Conservation (phyloP, 2,888 invertebrate species). For the Brachyopa scutellaris region DNA sequence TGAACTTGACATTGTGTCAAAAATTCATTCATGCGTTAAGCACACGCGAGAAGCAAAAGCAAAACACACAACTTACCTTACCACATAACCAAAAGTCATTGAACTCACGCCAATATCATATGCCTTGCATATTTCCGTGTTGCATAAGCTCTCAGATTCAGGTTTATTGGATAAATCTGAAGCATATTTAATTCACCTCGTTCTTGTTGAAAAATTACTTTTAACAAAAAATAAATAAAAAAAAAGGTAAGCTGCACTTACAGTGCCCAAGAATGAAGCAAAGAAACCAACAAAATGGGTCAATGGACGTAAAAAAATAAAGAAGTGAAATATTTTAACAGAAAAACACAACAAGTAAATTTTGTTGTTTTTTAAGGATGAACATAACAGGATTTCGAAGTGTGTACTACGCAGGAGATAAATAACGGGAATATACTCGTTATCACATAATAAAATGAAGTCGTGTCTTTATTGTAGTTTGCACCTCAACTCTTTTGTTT, state of each 20-base stretch:
- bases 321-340: constrained; percentile 16
- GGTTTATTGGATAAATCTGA: constrained; percentile 65
- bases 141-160: constrained; percentile 65
- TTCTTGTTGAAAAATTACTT: constrained; percentile 54
- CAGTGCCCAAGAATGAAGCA: constrained; percentile 35
- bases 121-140: constrained; percentile 65
- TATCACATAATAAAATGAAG: neutral
- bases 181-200: constrained; percentile 56
- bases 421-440: constrained; percentile 13
- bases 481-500: constrained; percentile 62
- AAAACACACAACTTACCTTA: constrained; percentile 15
- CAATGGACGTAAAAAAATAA: constrained; percentile 66
- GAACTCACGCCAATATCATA: constrained; percentile 54
- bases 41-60: neutral
- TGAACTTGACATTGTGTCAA: constrained; percentile 62
- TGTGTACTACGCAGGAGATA: constrained; percentile 14
- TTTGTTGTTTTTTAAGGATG: constrained; percentile 21
- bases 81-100: constrained; percentile 52
- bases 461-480: constrained; percentile 35
- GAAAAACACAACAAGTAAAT: neutral
- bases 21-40: constrained; percentile 22
- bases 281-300: constrained; percentile 66
- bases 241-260: neutral
- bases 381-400: constrained; percentile 50
- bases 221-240: constrained; percentile 20